These are phyloP conservation scores for Sialis fuliginosa DNA, from an alignment of 2,888 invertebrate species.

Conservation along the genomic window DNA sequence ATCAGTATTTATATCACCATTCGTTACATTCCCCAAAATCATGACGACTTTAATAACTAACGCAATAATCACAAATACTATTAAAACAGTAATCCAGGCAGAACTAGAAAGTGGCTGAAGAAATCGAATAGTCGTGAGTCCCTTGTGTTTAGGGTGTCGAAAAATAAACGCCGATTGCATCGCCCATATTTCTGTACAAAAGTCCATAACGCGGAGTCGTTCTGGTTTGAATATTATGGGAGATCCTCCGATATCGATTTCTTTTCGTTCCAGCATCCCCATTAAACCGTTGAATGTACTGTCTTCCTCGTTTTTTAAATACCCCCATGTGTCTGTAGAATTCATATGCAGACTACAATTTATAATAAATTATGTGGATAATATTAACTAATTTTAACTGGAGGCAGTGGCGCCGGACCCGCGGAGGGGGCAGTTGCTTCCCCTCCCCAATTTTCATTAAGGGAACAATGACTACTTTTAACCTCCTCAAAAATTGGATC, in stretches of 20 bases:
- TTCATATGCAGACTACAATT: conserved; percentile 25
- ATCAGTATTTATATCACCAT: conserved; percentile 19
- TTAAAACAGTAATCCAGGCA: conserved; percentile 30
- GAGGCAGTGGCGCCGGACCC: too few relatives aligned
- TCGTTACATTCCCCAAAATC: conserved; percentile 7
- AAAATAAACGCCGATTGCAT: conserved; percentile 40
- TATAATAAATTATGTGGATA: too few relatives aligned
- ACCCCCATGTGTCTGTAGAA: conserved; percentile 43
- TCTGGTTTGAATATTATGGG: conserved; percentile 46
- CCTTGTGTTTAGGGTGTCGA: conserved; percentile 38
- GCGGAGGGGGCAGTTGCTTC: too few relatives aligned
- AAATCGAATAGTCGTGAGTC: conserved; percentile 37
- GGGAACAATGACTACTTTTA: too few relatives aligned
- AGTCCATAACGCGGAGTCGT: conserved; percentile 34
- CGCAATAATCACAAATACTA: not conserved
- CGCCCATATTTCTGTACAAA: conserved; percentile 40
- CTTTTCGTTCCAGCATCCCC: conserved; percentile 31
- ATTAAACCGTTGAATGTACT: conserved; percentile 48
- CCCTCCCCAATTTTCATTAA: too few relatives aligned
- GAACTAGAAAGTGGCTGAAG: conserved; percentile 34
- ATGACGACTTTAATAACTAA: not conserved
- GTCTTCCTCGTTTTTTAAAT: conserved; percentile 23
- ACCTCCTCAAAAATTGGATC: too few relatives aligned
- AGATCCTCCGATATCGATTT: conserved; percentile 46
- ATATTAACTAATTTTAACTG: too few relatives aligned